phyloP scores from a whole-genome alignment of 1,140 invertebrate genomes.

The Copidosoma floridanum region DNA sequence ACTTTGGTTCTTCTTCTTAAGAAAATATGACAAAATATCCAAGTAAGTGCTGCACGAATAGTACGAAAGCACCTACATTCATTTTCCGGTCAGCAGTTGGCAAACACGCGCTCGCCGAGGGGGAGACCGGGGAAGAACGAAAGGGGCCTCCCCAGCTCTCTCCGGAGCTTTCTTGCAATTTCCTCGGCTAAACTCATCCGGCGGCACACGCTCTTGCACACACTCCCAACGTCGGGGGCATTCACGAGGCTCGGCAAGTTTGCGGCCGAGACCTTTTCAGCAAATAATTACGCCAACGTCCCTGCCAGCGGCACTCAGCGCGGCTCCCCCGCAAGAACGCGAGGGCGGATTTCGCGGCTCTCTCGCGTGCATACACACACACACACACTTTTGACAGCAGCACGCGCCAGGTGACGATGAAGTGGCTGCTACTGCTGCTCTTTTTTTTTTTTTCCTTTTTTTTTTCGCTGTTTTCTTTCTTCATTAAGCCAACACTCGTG shows the following conservation, averaged over 20 bases:
- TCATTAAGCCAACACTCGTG: no score
- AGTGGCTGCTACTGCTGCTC: background rate
- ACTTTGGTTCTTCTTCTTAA: no score
- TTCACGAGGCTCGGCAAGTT: slow-evolving; percentile 1
- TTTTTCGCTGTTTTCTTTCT: background rate
- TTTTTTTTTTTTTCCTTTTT: no score
- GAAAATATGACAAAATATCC: no score
- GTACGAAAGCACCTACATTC: no score
- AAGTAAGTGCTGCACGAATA: no score
- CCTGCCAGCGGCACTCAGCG: background rate
- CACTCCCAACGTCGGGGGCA: background rate
- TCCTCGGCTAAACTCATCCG: slow-evolving; percentile 2
- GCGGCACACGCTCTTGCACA: background rate
- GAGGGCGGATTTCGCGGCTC: background rate
- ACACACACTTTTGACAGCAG: background rate
- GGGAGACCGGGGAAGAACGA: no score
- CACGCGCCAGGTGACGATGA: slow-evolving; percentile 11
- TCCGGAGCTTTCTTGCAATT: background rate
- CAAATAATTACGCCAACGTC: slow-evolving; percentile 11
- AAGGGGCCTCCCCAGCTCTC: no score
- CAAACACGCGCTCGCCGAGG: no score
- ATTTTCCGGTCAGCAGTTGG: no score
- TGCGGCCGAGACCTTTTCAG: slow-evolving; percentile 14
- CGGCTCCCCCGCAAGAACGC: background rate
- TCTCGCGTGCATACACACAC: background rate